phyloP scores from a whole-genome alignment of 1,140 invertebrate species.

The Drosophila willistoni region DNA sequence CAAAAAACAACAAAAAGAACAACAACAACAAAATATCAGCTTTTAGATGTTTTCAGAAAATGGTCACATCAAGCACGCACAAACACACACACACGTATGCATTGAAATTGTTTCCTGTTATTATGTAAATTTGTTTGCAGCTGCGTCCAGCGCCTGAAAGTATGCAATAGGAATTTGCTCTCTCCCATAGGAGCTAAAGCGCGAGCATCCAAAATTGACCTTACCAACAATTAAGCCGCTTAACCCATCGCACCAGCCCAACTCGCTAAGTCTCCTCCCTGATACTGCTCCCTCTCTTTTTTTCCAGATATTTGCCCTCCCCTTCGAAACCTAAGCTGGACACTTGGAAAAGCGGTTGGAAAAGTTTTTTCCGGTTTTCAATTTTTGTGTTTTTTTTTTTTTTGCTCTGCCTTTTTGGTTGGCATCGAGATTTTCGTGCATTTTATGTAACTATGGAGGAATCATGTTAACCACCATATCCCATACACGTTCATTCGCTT shows the following conservation, averaged over 20 bases:
- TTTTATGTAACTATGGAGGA: slow-evolving; percentile 67
- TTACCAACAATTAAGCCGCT: slow-evolving; percentile 77
- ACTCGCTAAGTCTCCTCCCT: not conserved
- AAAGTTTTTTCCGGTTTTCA: slow-evolving; percentile 57
- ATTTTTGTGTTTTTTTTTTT: slow-evolving; percentile 18
- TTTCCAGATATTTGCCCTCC: not conserved
- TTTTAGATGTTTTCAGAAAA: slow-evolving; percentile 8
- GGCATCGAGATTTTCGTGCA: slow-evolving; percentile 68
- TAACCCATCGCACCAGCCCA: slow-evolving; percentile 46
- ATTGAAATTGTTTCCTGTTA: slow-evolving; percentile 75
- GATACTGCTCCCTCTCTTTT: not conserved
- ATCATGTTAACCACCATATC: slow-evolving; percentile 10
- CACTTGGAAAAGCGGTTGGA: not conserved
- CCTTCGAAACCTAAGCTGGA: slow-evolving; percentile 51
- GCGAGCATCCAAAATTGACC: slow-evolving; percentile 60
- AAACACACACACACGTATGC: slow-evolving; percentile 49
- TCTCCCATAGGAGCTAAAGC: slow-evolving; percentile 25
- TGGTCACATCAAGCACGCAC: slow-evolving; percentile 47
- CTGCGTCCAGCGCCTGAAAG: slow-evolving; percentile 18
- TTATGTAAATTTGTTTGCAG: slow-evolving; percentile 65
- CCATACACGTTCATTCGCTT: not conserved
- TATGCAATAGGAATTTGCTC: slow-evolving; percentile 48
- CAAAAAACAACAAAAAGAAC: not conserved
- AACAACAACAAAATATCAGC: slow-evolving; percentile 1
- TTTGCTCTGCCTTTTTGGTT: slow-evolving; percentile 54